Base-by-base conservation (phyloP, 2,113 vertebrate species). In the Anolis sagrei region DNA sequence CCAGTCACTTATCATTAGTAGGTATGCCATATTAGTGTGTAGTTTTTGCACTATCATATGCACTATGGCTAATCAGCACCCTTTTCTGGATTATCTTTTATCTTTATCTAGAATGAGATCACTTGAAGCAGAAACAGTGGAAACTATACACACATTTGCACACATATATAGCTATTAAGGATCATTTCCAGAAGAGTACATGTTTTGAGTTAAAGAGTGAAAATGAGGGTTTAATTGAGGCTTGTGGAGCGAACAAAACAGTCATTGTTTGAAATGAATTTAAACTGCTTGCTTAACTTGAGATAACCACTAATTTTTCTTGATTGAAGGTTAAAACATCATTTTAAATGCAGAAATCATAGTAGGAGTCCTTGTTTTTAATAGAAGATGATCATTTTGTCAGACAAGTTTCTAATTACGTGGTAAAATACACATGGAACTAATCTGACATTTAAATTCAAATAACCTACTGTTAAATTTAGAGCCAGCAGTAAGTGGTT, bases 41-140 rank as follows among this genome's bases (percentile, higher is more conserved):
- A 89, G 74, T 19, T 73, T 85, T 86, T 1, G 0, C 74, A 54
- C 21, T 76, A 34, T 93, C 85, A 64, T 82, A 88, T 44, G 87
- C 89, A 87, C 81, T 61, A 76, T 77, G 61, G 89, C 86, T 92
- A 92, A 90, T 89, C 89, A 86, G 82, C 73, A 80, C 81, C 85
- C 39, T 82, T 87, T 58, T n/a, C 51, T 92, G 91, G 89, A 84
- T 87, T 91, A 82, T 88, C 92, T 88, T 64, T 51, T 58, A 86
- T 90, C 87, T 68, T 80, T 80, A 66, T 80, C 90, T 85, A 87
- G 91, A 58, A 4, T 84, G 81, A 80, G 82, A 84, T 76, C 72
- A 75, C 87, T 66, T 82, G 76, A 86, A 91, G 76, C 1, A 86
- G 83, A 89, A 88, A 39, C 68, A 75, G 21, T 84, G 76, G 92